Conservation (phyloP, 2,888 invertebrate species). For the Phortica magna region DNA sequence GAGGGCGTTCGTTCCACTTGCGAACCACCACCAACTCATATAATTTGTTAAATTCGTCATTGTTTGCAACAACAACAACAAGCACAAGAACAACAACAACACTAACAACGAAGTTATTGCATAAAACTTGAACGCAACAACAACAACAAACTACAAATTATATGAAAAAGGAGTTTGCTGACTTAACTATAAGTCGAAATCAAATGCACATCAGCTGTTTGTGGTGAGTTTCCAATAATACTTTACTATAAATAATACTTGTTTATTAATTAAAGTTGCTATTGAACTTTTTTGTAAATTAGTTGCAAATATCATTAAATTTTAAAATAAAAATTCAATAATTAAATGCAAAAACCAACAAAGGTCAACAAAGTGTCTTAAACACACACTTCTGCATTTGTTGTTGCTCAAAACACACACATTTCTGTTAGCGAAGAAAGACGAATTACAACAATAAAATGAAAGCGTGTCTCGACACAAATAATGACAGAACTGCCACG, state of each 20-base stretch:
- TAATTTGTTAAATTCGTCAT: constrained; percentile 1
- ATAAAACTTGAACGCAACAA: neutral
- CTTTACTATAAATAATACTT: too few relatives aligned
- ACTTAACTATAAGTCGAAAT: neutral
- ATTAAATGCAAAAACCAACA: too few relatives aligned
- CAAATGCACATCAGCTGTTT: too few relatives aligned
- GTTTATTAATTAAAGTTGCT: too few relatives aligned
- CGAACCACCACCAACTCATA: constrained; percentile 10
- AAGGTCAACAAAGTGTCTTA: too few relatives aligned
- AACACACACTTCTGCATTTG: too few relatives aligned
- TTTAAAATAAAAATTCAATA: too few relatives aligned
- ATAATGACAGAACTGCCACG: neutral
- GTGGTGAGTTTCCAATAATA: too few relatives aligned
- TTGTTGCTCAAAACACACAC: too few relatives aligned
- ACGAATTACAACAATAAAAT: neutral
- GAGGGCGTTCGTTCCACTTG: neutral
- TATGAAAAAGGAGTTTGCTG: neutral
- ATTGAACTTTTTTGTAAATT: too few relatives aligned
- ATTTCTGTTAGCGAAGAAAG: neutral
- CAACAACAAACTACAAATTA: neutral
- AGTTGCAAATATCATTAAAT: too few relatives aligned
- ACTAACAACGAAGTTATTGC: neutral
- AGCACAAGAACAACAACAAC: neutral
- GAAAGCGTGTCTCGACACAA: neutral
- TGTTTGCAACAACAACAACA: neutral